Conservation (phyloP, 2,888 invertebrate species). For the Eupeodes latifasciatus region DNA sequence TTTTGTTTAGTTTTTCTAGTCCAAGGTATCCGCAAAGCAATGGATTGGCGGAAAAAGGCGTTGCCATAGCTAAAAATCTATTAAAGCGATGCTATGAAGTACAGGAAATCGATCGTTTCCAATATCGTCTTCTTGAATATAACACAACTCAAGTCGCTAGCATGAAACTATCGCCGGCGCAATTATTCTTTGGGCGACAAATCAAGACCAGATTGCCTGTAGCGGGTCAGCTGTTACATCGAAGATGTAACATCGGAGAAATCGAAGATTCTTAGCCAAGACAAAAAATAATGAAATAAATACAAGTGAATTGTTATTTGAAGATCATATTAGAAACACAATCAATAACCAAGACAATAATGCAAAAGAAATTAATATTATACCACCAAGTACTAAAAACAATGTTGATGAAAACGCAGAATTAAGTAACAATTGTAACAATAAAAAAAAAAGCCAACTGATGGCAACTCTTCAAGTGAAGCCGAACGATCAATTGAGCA, state of each 20-base stretch:
- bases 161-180: constrained; percentile 26
- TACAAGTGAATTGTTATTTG: constrained; percentile 24
- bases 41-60: constrained; percentile 16
- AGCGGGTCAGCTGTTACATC: constrained; percentile 6
- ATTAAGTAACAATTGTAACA: constrained; percentile 20
- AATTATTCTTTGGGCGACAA: constrained; percentile 42
- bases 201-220: constrained; percentile 23
- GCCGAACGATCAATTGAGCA: constrained; percentile 14
- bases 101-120: constrained; percentile 6
- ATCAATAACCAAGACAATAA: constrained; percentile 9
- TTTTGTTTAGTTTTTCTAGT: constrained; percentile 30
- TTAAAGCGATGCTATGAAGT: constrained; percentile 35
- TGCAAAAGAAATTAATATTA: constrained; percentile 28
- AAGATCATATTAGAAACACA: constrained; percentile 19
- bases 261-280: constrained; percentile 28
- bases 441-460: constrained; percentile 1
- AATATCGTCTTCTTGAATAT: constrained; percentile 39
- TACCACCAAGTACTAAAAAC: constrained; percentile 7
- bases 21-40: constrained; percentile 20
- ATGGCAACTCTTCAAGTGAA: neutral
- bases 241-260: constrained; percentile 15
- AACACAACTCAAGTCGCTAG: constrained; percentile 30
- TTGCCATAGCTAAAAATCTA: constrained; percentile 25
- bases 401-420: constrained; percentile 9
- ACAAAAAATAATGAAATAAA: constrained; percentile 24